Evolutionary conservation across 2,797 vertebrate genomes (phyloP), one percentile per base, ranked within the genome.

Genomic region (Parotocinclus haroldoi): DNA sequence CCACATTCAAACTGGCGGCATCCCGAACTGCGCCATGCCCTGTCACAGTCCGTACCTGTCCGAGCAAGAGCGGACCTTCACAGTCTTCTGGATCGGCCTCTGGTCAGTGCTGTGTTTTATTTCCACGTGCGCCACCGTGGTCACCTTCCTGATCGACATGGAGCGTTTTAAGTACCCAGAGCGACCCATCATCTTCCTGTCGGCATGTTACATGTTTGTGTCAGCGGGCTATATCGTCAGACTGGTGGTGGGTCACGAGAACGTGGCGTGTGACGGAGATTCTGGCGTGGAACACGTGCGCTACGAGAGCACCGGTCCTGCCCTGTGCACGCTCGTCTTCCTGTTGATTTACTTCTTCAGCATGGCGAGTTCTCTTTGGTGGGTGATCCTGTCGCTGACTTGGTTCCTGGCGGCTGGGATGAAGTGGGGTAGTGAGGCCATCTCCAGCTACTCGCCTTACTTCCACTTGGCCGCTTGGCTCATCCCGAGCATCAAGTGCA

Each of bases 341-440:
- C 81, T 95, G 67, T 82, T 94, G 0, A 84, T 94, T 7, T 95
- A 94, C 78, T 94, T 94, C 79, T 95, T 95, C 50, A 91, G 93
- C 77, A 95, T 95, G 93, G 93, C 93, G 78, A 91, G 90, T 81
- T 92, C 92, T 63, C 91, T 94, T 84, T 95, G 93, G 93, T 95
- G 93, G 93, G 93, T 95, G 9, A 93, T 94, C 14, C 84, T 95
- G 57, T 93, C 93, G 0, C 88, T 95, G 70, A 94, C 93, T 0
- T 95, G 93, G 93, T 95, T 95, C 62, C 87, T 95, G 38, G 93
- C 93, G 0, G 93, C 93, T 0, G 93, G 92, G 7, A 92, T 94
- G 92, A 95, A 95, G 71, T 95, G 93, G 93, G 91, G 93, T 42
- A 93, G 92, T 72, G 93, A 95, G 69, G 93, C 93, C 51, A 94